Evolutionary conservation across 2,888 invertebrate genomes (phyloP).

Genomic region (Limnephilus lunatus): DNA sequence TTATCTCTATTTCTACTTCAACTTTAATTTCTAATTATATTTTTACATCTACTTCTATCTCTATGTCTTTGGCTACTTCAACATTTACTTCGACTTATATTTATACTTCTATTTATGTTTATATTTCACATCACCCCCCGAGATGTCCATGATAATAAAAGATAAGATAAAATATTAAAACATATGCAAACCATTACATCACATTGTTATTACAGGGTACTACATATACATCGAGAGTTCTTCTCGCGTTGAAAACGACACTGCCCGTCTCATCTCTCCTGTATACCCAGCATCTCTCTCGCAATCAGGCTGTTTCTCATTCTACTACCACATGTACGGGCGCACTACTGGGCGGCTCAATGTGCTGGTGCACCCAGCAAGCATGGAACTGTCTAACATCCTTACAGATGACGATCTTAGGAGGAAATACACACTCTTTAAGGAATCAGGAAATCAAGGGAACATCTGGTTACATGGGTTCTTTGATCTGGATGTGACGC

Average conservation of each 20-base stretch:
- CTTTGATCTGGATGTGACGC: constrained; percentile 72
- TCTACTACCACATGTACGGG: constrained; percentile 91
- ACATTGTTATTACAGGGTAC: constrained; percentile 77
- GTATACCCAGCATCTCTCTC: constrained; percentile 77
- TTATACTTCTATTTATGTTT: not conserved
- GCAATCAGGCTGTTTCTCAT: constrained; percentile 79
- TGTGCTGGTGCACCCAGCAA: constrained; percentile 76
- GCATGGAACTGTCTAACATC: constrained; percentile 67
- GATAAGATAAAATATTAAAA: too few species aligned
- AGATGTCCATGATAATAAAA: too few species aligned
- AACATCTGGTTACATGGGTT: constrained; percentile 81
- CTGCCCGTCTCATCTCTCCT: constrained; percentile 86
- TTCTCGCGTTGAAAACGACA: constrained; percentile 79
- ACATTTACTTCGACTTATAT: too few species aligned
- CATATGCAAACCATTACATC: not conserved
- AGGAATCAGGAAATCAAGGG: constrained; percentile 82
- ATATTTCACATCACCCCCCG: too few species aligned
- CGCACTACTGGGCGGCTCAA: constrained; percentile 77
- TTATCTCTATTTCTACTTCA: too few species aligned
- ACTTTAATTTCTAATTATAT: too few species aligned
- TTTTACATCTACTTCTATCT: too few species aligned
- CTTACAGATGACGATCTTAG: constrained; percentile 54
- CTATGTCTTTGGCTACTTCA: not conserved
- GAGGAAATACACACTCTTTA: constrained; percentile 76
- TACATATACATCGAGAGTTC: constrained; percentile 92